phyloP scores from a whole-genome alignment of 1,140 invertebrate genomes.

The Aricia agestis region DNA sequence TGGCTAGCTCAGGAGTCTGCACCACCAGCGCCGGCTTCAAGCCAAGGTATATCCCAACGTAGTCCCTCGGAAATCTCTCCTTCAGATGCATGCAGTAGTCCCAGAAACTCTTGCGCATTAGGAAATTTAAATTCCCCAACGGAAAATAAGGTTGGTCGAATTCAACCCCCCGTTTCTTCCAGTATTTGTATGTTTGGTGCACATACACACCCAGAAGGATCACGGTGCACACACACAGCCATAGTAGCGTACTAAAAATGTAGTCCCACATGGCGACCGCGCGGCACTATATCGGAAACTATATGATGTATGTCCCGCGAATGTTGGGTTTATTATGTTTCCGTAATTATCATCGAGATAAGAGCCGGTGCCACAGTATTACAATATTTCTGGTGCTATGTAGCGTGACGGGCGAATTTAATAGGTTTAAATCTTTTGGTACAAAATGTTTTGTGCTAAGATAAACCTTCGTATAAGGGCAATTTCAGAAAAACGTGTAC shows the following conservation, averaged over 20 bases:
- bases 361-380: too few relatives aligned
- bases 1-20: conserved; percentile 47
- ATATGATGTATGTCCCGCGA: background rate
- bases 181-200: conserved; percentile 39
- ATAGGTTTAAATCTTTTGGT: too few relatives aligned
- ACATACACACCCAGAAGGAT: conserved; percentile 18
- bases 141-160: conserved; percentile 42
- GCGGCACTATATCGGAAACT: background rate
- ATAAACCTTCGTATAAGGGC: too few relatives aligned
- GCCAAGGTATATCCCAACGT: conserved; percentile 47
- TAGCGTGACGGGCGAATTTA: too few relatives aligned
- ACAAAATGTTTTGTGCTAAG: too few relatives aligned
- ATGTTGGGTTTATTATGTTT: background rate
- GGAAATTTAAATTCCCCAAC: conserved; percentile 44
- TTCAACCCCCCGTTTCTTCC: conserved; percentile 42
- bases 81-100: conserved; percentile 44
- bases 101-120: conserved; percentile 48
- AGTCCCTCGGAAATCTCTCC: conserved; percentile 40
- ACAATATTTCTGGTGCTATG: too few relatives aligned
- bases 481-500: too few relatives aligned
- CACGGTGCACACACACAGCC: background rate
- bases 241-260: conserved; percentile 5
- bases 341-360: background rate
- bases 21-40: conserved; percentile 45
- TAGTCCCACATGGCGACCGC: conserved; percentile 8